These are phyloP conservation scores for Paraescarpia echinospica DNA, from an alignment of 1,140 invertebrate genomes.

Conservation along the genomic window DNA sequence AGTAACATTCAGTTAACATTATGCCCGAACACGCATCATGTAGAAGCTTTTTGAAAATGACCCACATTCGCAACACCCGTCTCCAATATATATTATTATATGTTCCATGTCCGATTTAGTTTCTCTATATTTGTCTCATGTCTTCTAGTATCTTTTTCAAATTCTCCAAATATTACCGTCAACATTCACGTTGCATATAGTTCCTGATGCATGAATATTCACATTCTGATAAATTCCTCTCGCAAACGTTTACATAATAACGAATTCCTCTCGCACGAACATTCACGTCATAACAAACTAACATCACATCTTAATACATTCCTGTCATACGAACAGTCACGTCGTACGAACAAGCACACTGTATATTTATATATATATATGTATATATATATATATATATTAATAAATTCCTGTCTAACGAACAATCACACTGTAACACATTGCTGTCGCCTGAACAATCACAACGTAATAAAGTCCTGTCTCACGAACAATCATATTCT, in stretches of 20 bases:
- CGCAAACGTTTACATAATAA: no score
- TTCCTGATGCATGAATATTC: no score
- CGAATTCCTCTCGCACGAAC: no score
- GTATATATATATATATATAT: no score
- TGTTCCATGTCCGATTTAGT: not conserved
- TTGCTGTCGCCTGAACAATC: not conserved
- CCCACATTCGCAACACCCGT: not conserved
- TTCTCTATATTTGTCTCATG: not conserved
- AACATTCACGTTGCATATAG: not conserved
- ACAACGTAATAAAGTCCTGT: not conserved
- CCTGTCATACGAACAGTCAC: no score
- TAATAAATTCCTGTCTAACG: no score
- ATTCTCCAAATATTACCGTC: not conserved
- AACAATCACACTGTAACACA: not conserved
- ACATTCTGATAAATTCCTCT: no score
- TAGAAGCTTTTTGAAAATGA: not conserved
- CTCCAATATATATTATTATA: not conserved
- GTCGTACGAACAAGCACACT: no score
- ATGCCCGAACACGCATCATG: not conserved
- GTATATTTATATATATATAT: no score
- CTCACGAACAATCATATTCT: constrained; percentile 4
- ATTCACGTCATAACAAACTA: no score
- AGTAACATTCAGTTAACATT: not conserved
- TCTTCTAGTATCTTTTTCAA: not conserved
- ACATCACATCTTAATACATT: no score